Base-by-base conservation (phyloP, 1,140 invertebrate genomes). In the Calephelis nemesis region DNA sequence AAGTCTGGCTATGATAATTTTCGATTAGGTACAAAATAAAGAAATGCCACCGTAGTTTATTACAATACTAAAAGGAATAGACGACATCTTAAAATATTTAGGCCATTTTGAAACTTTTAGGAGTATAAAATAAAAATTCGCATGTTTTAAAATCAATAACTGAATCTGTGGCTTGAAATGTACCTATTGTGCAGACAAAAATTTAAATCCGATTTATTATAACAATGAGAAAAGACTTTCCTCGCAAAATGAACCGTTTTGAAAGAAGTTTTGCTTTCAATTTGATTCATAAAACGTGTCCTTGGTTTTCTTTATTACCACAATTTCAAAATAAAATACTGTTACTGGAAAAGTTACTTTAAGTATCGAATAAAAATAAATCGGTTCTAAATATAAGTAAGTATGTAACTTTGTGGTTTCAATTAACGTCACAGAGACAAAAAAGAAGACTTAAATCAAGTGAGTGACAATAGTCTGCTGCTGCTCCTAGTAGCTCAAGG, bases 1-100 rank as follows among this genome's bases (percentile, higher is more conserved):
- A 47, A 47, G n/a, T 47, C 62, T 52, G 62, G 65, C 76, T 70
- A 76, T 3, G 30, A 30, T 74, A 76, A 67, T 74, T 63, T 68
- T 62, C 63, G 69, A 78, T 72, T 74, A n/a, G n/a, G n/a, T n/a
- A 76, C 76, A 72, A 77, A 77, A 79, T 76, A 78, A 81, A 79
- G 75, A 76, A 78, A 78, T 77, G 76, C 80, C 77, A 75, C 76
- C 76, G 30, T 30, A 30, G 30, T 30, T 30, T 15, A 13, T 47
- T 63, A 19, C 19, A 45, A 45, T 9, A 63, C 30, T 42, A 47
- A 47, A 63, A 48, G 62, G 15, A 68, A 71, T 63, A 71, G 72
- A 74, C 68, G 68, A 63, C 65, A 70, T 68, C 65, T 65, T 39
- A 58, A 67, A 66, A 42, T 40, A 67, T 8, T 15, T 47, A 4